A percentile compares a stretch with the other conserved stretches of the same genome.
Evolutionary conservation across 1,140 invertebrate species (phyloP).

Genomic region (Pomacea maculata): DNA sequence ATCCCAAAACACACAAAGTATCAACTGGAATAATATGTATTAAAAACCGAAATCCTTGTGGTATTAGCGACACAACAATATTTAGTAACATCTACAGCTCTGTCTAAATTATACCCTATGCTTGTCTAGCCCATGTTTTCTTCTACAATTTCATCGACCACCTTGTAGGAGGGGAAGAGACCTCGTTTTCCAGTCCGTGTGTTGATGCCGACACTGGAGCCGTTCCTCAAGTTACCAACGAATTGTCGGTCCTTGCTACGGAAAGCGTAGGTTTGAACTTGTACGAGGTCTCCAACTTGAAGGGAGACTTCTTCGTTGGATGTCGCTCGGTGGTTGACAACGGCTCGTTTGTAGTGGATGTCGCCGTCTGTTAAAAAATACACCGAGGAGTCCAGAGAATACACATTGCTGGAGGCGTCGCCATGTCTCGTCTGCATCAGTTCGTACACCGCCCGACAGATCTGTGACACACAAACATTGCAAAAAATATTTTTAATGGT

Average conservation of each 20-base stretch:
- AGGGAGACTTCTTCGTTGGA: slow-evolving; percentile 77
- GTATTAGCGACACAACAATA: too few relatives aligned
- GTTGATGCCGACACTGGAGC: too few relatives aligned
- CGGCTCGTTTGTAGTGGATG: slow-evolving; percentile 82
- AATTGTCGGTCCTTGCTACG: slow-evolving; percentile 72
- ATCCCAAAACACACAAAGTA: too few relatives aligned
- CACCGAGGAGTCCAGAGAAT: slow-evolving; percentile 95
- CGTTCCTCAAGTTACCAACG: slow-evolving; percentile 92
- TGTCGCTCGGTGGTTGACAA: slow-evolving; percentile 67
- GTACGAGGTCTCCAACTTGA: slow-evolving; percentile 82
- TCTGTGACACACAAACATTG: slow-evolving; percentile 66
- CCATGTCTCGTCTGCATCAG: slow-evolving; percentile 90
- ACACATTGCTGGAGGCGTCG: slow-evolving; percentile 84
- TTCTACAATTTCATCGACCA: slow-evolving; percentile 46
- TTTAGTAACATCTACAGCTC: too few relatives aligned
- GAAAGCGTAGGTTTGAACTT: slow-evolving; percentile 69
- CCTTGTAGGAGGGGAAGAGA: slow-evolving; percentile 68
- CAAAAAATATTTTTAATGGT: too few relatives aligned
- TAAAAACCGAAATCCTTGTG: too few relatives aligned
- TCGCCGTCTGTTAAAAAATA: slow-evolving; percentile 93
- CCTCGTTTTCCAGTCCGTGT: slow-evolving; percentile 41
- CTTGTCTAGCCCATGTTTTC: slow-evolving; percentile 39
- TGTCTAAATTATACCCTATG: too few relatives aligned
- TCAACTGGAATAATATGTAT: too few relatives aligned
- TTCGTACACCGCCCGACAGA: slow-evolving; percentile 95